Conservation (phyloP, 2,797 vertebrate species). For the Coranthus polyacanthus region DNA sequence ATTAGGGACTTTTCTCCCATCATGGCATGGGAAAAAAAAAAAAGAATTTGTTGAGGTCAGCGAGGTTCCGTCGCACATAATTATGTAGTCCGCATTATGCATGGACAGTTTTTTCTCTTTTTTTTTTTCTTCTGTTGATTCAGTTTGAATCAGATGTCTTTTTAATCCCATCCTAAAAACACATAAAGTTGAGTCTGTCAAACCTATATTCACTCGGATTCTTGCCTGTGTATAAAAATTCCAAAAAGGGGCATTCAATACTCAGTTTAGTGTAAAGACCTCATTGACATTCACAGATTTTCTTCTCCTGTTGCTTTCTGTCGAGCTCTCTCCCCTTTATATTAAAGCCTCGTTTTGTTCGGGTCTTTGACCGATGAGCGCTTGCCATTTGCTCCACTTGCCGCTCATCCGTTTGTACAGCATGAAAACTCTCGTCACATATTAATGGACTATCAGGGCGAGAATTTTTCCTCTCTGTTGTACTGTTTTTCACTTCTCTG, state of each 20-base stretch:
- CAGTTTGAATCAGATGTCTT: background rate
- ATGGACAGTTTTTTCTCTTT: background rate
- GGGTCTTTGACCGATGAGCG: slow-evolving; percentile 37
- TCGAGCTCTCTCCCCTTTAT: slow-evolving; percentile 1
- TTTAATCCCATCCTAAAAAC: background rate
- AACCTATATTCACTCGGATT: background rate
- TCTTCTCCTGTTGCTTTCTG: slow-evolving; percentile 7
- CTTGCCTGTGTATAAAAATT: slow-evolving; percentile 4
- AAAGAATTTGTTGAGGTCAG: slow-evolving; percentile 13
- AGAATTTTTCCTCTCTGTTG: background rate
- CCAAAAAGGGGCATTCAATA: slow-evolving; percentile 12
- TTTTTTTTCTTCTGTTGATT: background rate
- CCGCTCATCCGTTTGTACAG: slow-evolving; percentile 1
- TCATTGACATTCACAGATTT: slow-evolving; percentile 18
- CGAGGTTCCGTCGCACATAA: background rate
- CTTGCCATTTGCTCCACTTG: slow-evolving; percentile 30
- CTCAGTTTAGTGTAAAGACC: slow-evolving; percentile 26
- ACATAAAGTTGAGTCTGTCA: background rate
- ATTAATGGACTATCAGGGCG: slow-evolving; percentile 28
- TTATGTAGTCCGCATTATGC: slow-evolving; percentile 15
- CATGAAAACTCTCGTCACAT: slow-evolving; percentile 40
- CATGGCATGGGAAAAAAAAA: slow-evolving; percentile 2
- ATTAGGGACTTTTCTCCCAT: slow-evolving; percentile 33
- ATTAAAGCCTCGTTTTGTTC: slow-evolving; percentile 7
- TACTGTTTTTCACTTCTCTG: slow-evolving; percentile 14